These are phyloP conservation scores for Saimiri boliviensis DNA, from an alignment of 2,113 vertebrate genomes.

Conservation along the genomic window DNA sequence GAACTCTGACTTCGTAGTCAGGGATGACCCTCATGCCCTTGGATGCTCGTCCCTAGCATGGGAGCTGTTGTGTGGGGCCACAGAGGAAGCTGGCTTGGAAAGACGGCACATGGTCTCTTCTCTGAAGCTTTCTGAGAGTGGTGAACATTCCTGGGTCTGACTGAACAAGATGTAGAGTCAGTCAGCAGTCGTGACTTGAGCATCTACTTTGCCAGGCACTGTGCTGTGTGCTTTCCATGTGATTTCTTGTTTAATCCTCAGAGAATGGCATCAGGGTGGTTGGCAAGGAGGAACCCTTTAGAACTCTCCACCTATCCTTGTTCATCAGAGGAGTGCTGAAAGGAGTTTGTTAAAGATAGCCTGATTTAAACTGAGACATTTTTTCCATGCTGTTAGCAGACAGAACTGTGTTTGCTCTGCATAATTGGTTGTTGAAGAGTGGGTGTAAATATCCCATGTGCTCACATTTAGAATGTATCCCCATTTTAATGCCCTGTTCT, in stretches of 20 bases:
- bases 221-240: background rate
- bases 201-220: background rate
- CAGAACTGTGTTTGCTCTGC: fast-evolving
- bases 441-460: background rate
- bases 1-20: background rate
- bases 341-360: background rate
- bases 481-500: background rate
- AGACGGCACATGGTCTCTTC: background rate
- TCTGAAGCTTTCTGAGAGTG: background rate
- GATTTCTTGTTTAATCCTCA: background rate
- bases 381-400: background rate
- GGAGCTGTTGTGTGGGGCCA: background rate
- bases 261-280: background rate
- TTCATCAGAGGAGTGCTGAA: background rate
- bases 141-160: background rate
- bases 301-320: background rate
- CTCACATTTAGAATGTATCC: background rate
- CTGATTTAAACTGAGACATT: background rate
- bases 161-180: background rate
- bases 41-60: background rate
- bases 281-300: background rate
- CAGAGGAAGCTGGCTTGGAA: background rate
- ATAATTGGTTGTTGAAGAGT: too few species aligned
- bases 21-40: background rate
- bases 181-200: background rate